Evolutionary conservation across 2,888 invertebrate genomes (phyloP).

Genomic region (Ctenicera cuprea): DNA sequence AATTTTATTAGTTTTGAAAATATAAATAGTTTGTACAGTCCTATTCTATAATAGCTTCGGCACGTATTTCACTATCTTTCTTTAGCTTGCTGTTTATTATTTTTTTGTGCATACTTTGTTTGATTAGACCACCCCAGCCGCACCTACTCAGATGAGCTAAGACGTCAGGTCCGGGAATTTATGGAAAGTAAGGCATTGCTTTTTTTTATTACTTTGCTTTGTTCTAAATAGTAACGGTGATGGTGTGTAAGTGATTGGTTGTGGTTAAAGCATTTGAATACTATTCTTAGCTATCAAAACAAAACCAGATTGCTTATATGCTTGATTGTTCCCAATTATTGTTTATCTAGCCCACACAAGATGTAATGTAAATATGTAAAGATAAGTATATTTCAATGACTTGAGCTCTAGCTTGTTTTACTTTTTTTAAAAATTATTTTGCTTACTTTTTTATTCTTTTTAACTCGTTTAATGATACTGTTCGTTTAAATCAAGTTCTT

Average conservation of each 20-base stretch:
- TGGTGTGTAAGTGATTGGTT: conserved; percentile 6
- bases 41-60: conserved; percentile 26
- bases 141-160: conserved; percentile 70
- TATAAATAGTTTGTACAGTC: neutral
- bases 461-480: conserved; percentile 14
- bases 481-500: neutral
- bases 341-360: neutral
- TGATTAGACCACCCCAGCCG: conserved; percentile 67
- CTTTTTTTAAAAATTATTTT: conserved; percentile 3
- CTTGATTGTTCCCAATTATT: neutral
- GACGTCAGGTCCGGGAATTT: conserved; percentile 68
- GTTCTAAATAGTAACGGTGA: conserved; percentile 35
- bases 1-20: no score
- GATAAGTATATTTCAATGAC: conserved; percentile 11
- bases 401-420: conserved; percentile 47
- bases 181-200: conserved; percentile 68
- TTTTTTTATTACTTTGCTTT: conserved; percentile 31
- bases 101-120: conserved; percentile 44
- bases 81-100: conserved; percentile 36
- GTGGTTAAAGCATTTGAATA: neutral
- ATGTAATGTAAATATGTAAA: conserved; percentile 6
- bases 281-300: neutral
- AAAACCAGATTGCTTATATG: neutral
- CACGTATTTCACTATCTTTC: conserved; percentile 27
- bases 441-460: conserved; percentile 3